phyloP scores from a whole-genome alignment of 2,797 vertebrate species.

The Argyrosomus regius region DNA sequence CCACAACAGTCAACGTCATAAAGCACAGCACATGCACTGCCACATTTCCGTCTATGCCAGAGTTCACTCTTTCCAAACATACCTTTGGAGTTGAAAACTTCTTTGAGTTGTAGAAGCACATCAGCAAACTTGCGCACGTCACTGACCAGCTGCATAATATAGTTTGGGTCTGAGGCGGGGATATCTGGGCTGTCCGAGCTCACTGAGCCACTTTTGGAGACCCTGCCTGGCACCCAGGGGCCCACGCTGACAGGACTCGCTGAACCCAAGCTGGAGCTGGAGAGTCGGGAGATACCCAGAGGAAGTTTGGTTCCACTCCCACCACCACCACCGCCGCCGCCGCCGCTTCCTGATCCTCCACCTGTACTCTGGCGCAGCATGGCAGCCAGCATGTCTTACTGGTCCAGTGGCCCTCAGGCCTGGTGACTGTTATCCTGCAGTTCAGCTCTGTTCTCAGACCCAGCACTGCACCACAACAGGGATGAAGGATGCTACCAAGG shows the following conservation, averaged over 20 bases:
- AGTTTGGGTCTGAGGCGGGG: slow-evolving; percentile 89
- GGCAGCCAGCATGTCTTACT: slow-evolving; percentile 77
- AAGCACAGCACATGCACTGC: too few species aligned
- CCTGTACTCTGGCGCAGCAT: slow-evolving; percentile 88
- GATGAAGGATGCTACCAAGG: slow-evolving; percentile 57
- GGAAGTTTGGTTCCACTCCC: slow-evolving; percentile 86
- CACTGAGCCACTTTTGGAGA: slow-evolving; percentile 84
- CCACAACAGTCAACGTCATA: neutral
- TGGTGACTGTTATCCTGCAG: slow-evolving; percentile 35
- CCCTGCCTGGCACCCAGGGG: slow-evolving; percentile 84
- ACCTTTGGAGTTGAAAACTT: slow-evolving; percentile 94
- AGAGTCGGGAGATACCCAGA: slow-evolving; percentile 88
- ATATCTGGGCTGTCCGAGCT: slow-evolving; percentile 85
- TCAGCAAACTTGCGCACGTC: slow-evolving; percentile 96
- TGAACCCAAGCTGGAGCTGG: slow-evolving; percentile 80
- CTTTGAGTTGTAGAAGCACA: slow-evolving; percentile 93
- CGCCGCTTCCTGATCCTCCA: slow-evolving; percentile 76
- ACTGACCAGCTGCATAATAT: slow-evolving; percentile 95
- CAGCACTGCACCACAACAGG: slow-evolving; percentile 55
- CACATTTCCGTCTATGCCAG: neutral
- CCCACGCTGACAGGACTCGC: slow-evolving; percentile 8
- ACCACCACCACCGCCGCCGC: slow-evolving; percentile 62
- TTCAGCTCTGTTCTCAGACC: slow-evolving; percentile 67
- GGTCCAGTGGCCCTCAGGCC: slow-evolving; percentile 60
- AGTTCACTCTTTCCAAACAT: slow-evolving; percentile 50